phyloP scores from a whole-genome alignment of 2,888 invertebrate genomes.

The Aleiodes testaceus region DNA sequence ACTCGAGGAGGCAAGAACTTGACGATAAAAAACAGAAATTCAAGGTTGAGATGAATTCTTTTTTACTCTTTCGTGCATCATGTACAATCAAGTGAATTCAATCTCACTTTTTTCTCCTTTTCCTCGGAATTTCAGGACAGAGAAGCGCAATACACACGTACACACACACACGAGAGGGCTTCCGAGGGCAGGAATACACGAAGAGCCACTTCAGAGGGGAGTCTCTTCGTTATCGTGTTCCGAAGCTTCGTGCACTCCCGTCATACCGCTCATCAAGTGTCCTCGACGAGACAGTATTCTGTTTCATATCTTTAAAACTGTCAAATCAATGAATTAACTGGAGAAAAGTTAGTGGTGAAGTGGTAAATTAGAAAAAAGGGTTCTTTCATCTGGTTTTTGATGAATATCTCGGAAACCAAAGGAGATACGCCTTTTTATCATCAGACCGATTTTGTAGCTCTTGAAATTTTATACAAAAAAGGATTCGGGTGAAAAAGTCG shows the following conservation, averaged over 20 bases:
- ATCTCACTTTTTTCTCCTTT: no score
- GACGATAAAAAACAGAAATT: no score
- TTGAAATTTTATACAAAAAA: no score
- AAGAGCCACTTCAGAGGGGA: slow-evolving; percentile 55
- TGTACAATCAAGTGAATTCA: no score
- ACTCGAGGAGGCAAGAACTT: background rate
- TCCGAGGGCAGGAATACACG: slow-evolving; percentile 42
- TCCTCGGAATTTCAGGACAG: slow-evolving; percentile 5
- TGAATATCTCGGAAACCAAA: no score
- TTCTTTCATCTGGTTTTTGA: background rate
- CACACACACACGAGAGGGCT: slow-evolving; percentile 25
- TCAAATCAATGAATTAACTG: slow-evolving; percentile 10
- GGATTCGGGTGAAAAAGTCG: no score
- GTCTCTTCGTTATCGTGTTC: slow-evolving; percentile 57
- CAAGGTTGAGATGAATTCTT: no score
- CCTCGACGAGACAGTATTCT: slow-evolving; percentile 50
- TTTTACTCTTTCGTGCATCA: no score
- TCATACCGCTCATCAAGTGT: slow-evolving; percentile 52
- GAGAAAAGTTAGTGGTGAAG: background rate
- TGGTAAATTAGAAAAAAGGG: background rate
- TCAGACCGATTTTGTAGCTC: no score
- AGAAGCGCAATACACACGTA: slow-evolving; percentile 26
- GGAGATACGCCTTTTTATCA: no score
- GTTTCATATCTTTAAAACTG: slow-evolving; percentile 23
- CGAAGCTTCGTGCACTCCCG: slow-evolving; percentile 35